phyloP scores from a whole-genome alignment of 2,888 invertebrate species.

The Mesochorus sp. region DNA sequence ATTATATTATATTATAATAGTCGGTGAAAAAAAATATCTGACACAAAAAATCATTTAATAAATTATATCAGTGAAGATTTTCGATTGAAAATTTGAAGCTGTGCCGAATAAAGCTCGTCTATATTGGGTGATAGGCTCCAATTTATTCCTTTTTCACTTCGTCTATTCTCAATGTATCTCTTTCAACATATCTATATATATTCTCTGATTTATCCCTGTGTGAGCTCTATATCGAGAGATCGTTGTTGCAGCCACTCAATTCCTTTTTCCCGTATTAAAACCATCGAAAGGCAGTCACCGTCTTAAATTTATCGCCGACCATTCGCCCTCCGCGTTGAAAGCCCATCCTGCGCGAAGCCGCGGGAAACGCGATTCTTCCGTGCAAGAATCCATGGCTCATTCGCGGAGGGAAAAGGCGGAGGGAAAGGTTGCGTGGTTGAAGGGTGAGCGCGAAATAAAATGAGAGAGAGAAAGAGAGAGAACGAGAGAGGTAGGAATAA shows the following conservation, averaged over 20 bases:
- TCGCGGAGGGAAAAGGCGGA: constrained; percentile 8
- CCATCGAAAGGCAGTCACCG: constrained; percentile 79
- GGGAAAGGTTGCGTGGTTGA: constrained; percentile 7
- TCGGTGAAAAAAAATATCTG: no score
- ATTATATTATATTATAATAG: no score
- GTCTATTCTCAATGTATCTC: constrained; percentile 57
- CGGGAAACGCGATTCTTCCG: constrained; percentile 44
- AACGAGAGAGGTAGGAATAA: constrained; percentile 33
- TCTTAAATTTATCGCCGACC: constrained; percentile 79
- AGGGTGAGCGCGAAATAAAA: constrained; percentile 54
- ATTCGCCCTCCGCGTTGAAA: constrained; percentile 66
- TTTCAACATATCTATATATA: no score
- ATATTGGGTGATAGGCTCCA: background rate
- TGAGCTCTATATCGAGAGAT: constrained; percentile 55
- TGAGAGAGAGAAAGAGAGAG: constrained; percentile 56
- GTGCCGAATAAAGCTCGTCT: background rate
- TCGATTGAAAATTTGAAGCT: background rate
- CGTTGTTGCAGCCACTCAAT: constrained; percentile 76
- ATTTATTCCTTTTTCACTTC: background rate
- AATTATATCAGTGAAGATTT: background rate
- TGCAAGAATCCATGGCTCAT: constrained; percentile 33
- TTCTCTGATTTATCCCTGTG: no score
- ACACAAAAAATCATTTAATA: background rate
- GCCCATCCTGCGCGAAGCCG: background rate
- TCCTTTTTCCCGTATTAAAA: constrained; percentile 75